These are phyloP conservation scores for Lanius ludovicianus DNA, from an alignment of 2,113 vertebrate species.

Conservation along the genomic window DNA sequence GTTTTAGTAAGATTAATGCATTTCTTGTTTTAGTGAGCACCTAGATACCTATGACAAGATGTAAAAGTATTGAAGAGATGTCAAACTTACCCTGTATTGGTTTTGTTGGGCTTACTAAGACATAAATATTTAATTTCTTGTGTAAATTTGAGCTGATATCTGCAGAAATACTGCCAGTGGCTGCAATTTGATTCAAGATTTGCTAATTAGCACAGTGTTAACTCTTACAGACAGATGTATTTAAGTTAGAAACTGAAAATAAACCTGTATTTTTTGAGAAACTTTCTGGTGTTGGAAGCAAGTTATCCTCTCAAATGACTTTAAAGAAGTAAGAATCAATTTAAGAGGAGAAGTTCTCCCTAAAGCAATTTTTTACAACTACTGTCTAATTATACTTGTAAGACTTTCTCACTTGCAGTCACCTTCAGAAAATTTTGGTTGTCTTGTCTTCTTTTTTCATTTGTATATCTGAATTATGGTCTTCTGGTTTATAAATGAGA, in stretches of 20 bases:
- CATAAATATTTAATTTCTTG: neutral
- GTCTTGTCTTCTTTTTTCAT: neutral
- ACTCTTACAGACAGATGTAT: slow-evolving; percentile 82
- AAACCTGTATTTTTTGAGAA: neutral
- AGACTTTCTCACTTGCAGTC: neutral
- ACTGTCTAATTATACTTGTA: neutral
- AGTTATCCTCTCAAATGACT: neutral
- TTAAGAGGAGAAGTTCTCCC: neutral
- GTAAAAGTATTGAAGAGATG: neutral
- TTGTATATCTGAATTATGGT: neutral
- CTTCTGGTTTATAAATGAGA: neutral
- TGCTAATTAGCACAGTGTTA: slow-evolving; percentile 82
- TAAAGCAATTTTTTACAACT: neutral
- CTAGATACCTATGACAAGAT: neutral
- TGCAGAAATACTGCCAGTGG: slow-evolving; percentile 77
- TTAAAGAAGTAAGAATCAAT: neutral
- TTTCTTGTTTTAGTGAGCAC: neutral
- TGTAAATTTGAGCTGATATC: slow-evolving; percentile 81
- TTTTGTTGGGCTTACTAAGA: neutral
- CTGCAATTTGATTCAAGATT: slow-evolving; percentile 76
- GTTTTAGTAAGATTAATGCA: neutral
- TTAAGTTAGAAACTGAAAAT: slow-evolving; percentile 71
- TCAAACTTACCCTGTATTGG: neutral
- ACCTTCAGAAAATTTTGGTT: neutral
- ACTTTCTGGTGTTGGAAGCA: neutral